A percentile compares a stretch with the other conserved stretches of the same genome.
phyloP scores from a whole-genome alignment of 2,113 vertebrate species.

The Paradoxurus hermaphroditus region DNA sequence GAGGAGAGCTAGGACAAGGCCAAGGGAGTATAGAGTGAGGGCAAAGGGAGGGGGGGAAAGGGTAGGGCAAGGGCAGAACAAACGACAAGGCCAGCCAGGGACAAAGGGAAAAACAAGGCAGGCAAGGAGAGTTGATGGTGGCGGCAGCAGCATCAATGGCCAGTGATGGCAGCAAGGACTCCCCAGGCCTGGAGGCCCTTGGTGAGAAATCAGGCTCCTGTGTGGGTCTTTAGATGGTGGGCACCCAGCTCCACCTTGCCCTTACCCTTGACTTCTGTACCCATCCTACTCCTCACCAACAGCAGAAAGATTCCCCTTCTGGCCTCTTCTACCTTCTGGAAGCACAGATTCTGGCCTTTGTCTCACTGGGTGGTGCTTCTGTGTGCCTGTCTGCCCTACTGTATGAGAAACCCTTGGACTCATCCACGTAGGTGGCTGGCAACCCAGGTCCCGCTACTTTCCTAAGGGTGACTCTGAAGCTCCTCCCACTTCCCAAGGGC shows the following conservation, averaged over 20 bases:
- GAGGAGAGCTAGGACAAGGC: background rate
- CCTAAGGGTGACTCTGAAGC: background rate
- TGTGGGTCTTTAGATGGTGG: background rate
- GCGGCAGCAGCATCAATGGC: background rate
- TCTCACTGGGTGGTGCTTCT: background rate
- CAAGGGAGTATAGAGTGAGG: fast-evolving
- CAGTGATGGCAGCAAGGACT: background rate
- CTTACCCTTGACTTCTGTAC: background rate
- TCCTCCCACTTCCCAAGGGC: background rate
- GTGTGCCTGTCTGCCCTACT: background rate
- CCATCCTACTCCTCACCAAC: fast-evolving
- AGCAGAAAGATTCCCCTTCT: background rate
- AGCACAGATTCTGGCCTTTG: background rate
- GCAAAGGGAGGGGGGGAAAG: background rate
- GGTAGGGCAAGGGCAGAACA: background rate
- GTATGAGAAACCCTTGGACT: background rate
- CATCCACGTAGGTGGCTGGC: background rate
- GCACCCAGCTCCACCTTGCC: background rate
- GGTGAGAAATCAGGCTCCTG: background rate
- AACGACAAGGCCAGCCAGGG: background rate
- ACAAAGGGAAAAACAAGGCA: background rate
- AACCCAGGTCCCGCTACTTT: background rate
- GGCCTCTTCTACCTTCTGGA: background rate
- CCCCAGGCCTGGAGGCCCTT: background rate
- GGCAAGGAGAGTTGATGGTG: background rate